These are phyloP conservation scores for Scomber scombrus DNA, from an alignment of 2,113 vertebrate genomes.

Conservation along the genomic window DNA sequence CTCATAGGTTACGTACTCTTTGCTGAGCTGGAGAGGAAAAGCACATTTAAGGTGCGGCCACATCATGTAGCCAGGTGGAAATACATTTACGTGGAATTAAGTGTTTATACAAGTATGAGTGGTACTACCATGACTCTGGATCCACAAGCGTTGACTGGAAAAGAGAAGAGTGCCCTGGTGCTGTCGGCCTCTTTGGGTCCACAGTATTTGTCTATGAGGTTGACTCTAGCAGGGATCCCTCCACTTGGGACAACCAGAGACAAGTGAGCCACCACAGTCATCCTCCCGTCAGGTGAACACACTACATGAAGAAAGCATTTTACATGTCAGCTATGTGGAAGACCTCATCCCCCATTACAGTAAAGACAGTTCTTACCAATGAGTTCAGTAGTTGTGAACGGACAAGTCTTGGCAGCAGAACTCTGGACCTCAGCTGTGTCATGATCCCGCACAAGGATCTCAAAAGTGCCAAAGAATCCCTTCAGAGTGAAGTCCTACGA, in stretches of 20 bases:
- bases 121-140: conserved; percentile 70
- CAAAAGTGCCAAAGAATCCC: conserved; percentile 68
- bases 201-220: conserved; percentile 72
- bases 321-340: neutral
- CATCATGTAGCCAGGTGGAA: no score
- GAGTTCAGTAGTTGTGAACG: conserved; percentile 57
- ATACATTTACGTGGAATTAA: neutral
- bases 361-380: conserved; percentile 60
- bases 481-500: conserved; percentile 61
- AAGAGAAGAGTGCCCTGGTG: conserved; percentile 76
- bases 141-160: conserved; percentile 77
- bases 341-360: rapidly evolving
- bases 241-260: conserved; percentile 38
- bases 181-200: conserved; percentile 62
- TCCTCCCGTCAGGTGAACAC: conserved; percentile 78
- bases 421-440: conserved; percentile 20
- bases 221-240: conserved; percentile 40
- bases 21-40: conserved; percentile 58
- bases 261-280: conserved; percentile 76
- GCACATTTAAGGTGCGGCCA: no score
- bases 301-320: conserved; percentile 53
- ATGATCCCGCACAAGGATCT: conserved; percentile 49
- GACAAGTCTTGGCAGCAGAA: conserved; percentile 59
- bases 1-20: conserved; percentile 71
- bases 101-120: no score